A percentile compares a stretch with the other conserved stretches of the same genome.
Conservation (phyloP, 1,140 invertebrate species). For the Marisa cornuarietis region DNA sequence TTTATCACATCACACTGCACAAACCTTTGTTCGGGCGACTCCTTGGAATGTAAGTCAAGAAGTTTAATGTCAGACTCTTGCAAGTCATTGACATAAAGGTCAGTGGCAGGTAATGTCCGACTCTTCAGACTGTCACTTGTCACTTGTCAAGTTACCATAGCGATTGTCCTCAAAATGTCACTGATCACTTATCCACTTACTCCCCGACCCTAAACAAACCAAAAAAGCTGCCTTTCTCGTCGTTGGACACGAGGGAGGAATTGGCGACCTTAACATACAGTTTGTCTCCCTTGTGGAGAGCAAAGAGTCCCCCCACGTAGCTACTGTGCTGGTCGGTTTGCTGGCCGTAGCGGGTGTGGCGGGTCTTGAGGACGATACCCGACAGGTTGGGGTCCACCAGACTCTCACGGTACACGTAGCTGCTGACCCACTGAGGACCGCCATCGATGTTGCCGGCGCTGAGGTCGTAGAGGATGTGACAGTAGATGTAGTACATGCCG, state of each 20-base stretch:
- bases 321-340: constrained; percentile 9
- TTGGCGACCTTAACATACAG: constrained; percentile 11
- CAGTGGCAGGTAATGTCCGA: too few relatives aligned
- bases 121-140: too few relatives aligned
- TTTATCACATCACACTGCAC: too few relatives aligned
- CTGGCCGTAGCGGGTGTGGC: constrained; percentile 12
- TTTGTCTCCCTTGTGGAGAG: constrained; percentile 11
- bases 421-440: not conserved
- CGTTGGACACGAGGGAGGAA: constrained; percentile 10
- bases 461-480: constrained; percentile 13
- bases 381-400: not conserved
- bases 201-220: constrained; percentile 13
- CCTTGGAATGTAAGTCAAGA: too few relatives aligned
- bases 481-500: constrained; percentile 19
- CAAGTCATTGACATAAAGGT: too few relatives aligned
- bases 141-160: too few relatives aligned
- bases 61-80: too few relatives aligned
- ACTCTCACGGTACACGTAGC: constrained; percentile 13
- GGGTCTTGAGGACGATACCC: constrained; percentile 12
- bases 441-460: too few relatives aligned
- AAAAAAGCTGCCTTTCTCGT: constrained; percentile 15
- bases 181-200: not conserved
- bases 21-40: too few relatives aligned
- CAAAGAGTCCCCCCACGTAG: constrained; percentile 16
- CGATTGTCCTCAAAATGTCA: too few relatives aligned